Evolutionary conservation across 2,797 vertebrate genomes (phyloP).

Genomic region (Craterocephalus amniculus): DNA sequence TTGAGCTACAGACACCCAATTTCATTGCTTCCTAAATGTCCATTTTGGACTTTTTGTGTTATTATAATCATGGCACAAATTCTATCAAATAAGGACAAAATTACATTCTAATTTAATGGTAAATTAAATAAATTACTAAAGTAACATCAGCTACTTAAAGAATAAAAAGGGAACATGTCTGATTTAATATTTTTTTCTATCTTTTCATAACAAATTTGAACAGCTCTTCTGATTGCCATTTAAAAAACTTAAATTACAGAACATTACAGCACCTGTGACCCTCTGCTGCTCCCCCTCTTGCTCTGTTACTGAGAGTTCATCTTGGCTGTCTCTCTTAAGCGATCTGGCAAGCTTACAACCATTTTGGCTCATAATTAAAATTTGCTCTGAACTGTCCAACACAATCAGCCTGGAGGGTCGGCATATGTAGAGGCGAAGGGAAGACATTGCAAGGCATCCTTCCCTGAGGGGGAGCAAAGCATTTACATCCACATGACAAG

Average conservation of each 20-base stretch:
- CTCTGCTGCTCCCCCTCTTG: constrained; percentile 6
- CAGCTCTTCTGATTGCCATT: not conserved
- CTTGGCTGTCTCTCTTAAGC: constrained; percentile 2
- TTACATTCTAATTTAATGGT: not conserved
- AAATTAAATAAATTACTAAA: not conserved
- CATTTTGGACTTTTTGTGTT: not conserved
- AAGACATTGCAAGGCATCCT: constrained; percentile 49
- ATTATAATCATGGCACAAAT: not conserved
- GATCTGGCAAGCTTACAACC: constrained; percentile 16
- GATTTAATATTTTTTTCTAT: not conserved
- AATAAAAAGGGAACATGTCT: not conserved
- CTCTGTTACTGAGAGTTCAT: not conserved
- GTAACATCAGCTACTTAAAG: not conserved
- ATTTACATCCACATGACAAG: constrained; percentile 54
- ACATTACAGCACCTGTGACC: constrained; percentile 13
- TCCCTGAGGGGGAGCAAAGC: constrained; percentile 57
- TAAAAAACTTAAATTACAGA: not conserved
- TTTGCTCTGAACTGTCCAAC: constrained; percentile 13
- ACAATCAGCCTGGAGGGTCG: constrained; percentile 31
- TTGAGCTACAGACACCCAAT: no score
- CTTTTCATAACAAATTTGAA: not conserved
- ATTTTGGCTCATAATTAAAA: constrained; percentile 32
- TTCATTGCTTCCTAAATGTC: not conserved
- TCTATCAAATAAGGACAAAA: not conserved
- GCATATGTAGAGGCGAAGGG: constrained; percentile 31